A percentile compares a stretch with the other conserved stretches of the same genome.
Evolutionary conservation across 2,888 invertebrate genomes (phyloP).

Genomic region (Pecten maximus): DNA sequence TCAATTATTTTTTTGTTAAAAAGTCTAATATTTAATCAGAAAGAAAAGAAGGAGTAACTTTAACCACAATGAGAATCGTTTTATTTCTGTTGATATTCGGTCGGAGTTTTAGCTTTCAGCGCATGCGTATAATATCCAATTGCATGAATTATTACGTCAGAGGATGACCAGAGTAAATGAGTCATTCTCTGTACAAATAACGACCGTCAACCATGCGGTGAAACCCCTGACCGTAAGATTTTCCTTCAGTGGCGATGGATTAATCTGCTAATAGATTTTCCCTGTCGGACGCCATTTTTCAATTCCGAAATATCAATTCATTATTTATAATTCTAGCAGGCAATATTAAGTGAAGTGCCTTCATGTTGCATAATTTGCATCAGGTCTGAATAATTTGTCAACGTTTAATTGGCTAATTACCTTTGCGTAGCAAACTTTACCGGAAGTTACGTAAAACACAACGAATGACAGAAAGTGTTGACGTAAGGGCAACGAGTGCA

Average conservation of each 20-base stretch:
- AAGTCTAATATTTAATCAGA: too few species aligned
- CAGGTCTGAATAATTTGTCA: background rate
- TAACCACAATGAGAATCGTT: too few species aligned
- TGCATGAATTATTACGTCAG: background rate
- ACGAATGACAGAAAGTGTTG: background rate
- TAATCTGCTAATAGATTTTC: background rate
- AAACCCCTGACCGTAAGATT: background rate
- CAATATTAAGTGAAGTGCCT: background rate
- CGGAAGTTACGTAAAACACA: conserved; percentile 15
- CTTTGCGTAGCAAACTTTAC: background rate
- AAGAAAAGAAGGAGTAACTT: too few species aligned
- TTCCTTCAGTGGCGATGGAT: background rate
- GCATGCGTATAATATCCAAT: too few species aligned
- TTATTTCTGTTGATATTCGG: too few species aligned
- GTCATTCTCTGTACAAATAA: background rate
- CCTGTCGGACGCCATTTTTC: background rate
- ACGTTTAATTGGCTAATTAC: background rate
- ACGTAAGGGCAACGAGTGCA: conserved; percentile 1
- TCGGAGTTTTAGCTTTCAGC: too few species aligned
- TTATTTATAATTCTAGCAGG: background rate
- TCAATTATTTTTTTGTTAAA: too few species aligned
- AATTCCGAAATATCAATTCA: background rate
- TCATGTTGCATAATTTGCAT: background rate
- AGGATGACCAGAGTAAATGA: background rate
- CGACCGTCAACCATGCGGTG: background rate